These are phyloP conservation scores for Passer domesticus DNA, from an alignment of 2,113 vertebrate species.

Conservation along the genomic window DNA sequence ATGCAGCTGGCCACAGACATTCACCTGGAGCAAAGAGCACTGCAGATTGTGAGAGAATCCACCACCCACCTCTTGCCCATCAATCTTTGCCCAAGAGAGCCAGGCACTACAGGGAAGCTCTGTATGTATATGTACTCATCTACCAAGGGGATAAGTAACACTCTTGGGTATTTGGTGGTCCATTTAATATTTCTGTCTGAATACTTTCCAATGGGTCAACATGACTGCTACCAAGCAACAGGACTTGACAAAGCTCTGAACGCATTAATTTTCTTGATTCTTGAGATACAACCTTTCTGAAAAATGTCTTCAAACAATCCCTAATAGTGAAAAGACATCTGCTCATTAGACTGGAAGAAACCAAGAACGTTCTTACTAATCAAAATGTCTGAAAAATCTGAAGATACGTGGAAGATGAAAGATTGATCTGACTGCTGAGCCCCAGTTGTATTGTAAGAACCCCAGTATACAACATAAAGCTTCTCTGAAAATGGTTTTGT, in stretches of 20 bases:
- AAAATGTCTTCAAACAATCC: neutral
- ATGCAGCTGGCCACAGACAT: neutral
- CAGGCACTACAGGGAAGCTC: neutral
- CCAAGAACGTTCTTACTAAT: neutral
- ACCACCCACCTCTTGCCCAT: neutral
- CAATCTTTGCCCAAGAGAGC: neutral
- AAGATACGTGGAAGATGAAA: neutral
- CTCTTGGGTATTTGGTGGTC: neutral
- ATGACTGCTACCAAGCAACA: neutral
- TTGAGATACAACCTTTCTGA: neutral
- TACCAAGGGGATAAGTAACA: neutral
- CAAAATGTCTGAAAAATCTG: neutral
- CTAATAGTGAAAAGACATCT: neutral
- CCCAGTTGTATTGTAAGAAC: neutral
- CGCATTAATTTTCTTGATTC: neutral
- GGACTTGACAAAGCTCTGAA: neutral
- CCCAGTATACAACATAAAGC: neutral
- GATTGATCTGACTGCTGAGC: neutral
- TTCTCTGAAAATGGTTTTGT: neutral
- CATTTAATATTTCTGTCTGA: neutral
- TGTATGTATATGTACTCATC: neutral
- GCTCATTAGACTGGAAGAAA: neutral
- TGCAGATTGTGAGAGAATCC: neutral
- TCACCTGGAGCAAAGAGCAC: neutral
- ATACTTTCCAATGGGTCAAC: neutral